Conservation (phyloP, 2,113 vertebrate species). For the Bothrops jararaca region DNA sequence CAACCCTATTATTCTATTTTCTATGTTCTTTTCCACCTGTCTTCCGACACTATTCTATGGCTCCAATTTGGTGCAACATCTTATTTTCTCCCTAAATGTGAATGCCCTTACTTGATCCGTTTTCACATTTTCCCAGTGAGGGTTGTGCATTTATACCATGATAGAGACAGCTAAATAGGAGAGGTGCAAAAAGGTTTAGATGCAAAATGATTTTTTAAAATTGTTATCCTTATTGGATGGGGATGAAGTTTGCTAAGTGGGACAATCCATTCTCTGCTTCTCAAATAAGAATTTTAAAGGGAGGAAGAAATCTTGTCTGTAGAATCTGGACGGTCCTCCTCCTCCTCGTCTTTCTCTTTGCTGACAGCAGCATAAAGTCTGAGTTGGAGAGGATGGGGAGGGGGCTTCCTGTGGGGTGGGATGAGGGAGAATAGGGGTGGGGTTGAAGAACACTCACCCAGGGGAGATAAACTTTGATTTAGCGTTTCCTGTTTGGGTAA, state of each 20-base stretch:
- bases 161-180: background rate
- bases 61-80: background rate
- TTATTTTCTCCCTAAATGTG: background rate
- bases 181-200: background rate
- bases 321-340: slow-evolving; percentile 16
- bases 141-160: slow-evolving; percentile 11
- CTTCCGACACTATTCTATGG: background rate
- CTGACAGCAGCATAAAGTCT: background rate
- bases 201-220: background rate
- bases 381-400: background rate
- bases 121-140: background rate
- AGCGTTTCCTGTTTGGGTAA: slow-evolving; percentile 43
- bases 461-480: slow-evolving; percentile 40
- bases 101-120: background rate
- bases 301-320: slow-evolving; percentile 67
- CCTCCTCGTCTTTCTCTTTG: background rate
- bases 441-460: background rate
- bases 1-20: background rate
- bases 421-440: background rate
- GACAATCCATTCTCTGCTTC: background rate
- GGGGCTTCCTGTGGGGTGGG: background rate
- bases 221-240: background rate
- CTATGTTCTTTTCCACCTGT: too few relatives aligned
- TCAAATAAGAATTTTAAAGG: slow-evolving; percentile 30
- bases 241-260: background rate